Conservation (phyloP, 2,113 vertebrate genomes). For the Oxygymnocypris stewartii region DNA sequence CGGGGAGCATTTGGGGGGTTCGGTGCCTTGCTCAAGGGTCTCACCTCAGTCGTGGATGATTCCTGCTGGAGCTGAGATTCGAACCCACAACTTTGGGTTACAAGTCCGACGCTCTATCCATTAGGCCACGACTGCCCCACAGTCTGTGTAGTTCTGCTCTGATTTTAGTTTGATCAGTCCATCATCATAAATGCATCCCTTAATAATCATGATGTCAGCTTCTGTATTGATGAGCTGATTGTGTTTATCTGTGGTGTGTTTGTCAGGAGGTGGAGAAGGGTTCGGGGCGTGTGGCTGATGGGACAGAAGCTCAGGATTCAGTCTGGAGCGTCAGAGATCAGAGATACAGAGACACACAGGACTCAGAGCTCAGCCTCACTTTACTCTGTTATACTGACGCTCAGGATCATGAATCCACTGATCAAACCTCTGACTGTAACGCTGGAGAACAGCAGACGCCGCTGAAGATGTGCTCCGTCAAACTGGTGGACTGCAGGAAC, state of each 20-base stretch:
- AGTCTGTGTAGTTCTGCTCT: no score
- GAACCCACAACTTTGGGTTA: no score
- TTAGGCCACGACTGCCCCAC: no score
- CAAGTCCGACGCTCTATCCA: no score
- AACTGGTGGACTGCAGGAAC: constrained; percentile 27
- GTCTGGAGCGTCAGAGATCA: not conserved
- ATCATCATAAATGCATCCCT: no score
- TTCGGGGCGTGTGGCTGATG: not conserved
- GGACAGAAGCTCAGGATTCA: constrained; percentile 1
- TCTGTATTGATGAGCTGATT: no score
- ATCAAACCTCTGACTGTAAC: not conserved
- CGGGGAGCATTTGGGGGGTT: no score
- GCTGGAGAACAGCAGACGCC: not conserved
- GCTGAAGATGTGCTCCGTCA: constrained; percentile 26
- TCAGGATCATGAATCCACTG: constrained; percentile 10
- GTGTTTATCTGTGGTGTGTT: not conserved
- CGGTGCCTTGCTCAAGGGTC: no score
- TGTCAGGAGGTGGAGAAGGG: constrained; percentile 4
- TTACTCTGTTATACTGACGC: constrained; percentile 26
- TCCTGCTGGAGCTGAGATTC: no score
- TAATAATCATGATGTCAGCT: no score
- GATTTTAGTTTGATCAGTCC: no score
- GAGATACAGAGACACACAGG: constrained; percentile 20
- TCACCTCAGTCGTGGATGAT: no score
- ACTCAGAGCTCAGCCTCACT: constrained; percentile 22